Conservation (phyloP, 2,888 invertebrate species). For the Synanthedon tipuliformis region DNA sequence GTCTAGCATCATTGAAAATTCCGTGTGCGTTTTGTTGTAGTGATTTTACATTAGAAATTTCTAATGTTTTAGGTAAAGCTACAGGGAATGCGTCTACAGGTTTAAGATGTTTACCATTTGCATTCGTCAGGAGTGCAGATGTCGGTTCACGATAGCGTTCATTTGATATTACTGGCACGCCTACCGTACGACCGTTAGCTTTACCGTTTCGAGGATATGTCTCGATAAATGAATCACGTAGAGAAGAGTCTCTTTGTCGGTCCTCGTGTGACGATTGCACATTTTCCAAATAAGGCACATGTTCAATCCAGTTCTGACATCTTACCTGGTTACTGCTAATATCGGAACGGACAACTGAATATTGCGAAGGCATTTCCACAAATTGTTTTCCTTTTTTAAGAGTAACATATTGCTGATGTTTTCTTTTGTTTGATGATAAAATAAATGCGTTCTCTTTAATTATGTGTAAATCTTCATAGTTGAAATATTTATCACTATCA, state of each 20-base stretch:
- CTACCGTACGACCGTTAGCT: slow-evolving; percentile 49
- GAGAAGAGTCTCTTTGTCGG: slow-evolving; percentile 53
- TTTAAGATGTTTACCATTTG: slow-evolving; percentile 44
- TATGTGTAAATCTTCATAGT: slow-evolving; percentile 9
- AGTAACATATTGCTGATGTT: slow-evolving; percentile 22
- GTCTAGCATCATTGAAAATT: neutral
- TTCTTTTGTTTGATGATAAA: slow-evolving; percentile 16
- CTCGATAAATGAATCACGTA: slow-evolving; percentile 62
- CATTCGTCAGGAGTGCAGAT: slow-evolving; percentile 55
- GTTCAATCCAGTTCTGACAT: slow-evolving; percentile 28
- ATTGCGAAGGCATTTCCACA: slow-evolving; percentile 18
- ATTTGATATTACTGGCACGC: slow-evolving; percentile 60
- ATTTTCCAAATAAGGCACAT: slow-evolving; percentile 35
- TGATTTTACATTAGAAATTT: neutral
- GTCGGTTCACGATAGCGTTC: slow-evolving; percentile 47
- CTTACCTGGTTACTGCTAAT: slow-evolving; percentile 20
- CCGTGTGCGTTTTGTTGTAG: neutral
- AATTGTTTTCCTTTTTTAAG: slow-evolving; percentile 26
- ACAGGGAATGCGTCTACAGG: slow-evolving; percentile 25
- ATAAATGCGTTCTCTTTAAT: slow-evolving; percentile 19
- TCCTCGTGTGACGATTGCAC: slow-evolving; percentile 34
- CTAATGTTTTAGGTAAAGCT: slow-evolving; percentile 2
- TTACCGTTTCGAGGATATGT: slow-evolving; percentile 58
- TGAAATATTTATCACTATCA: slow-evolving; percentile 8
- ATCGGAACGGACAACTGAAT: slow-evolving; percentile 23